Base-by-base conservation (phyloP, 1,140 invertebrate genomes). In the Lucilia cuprina region DNA sequence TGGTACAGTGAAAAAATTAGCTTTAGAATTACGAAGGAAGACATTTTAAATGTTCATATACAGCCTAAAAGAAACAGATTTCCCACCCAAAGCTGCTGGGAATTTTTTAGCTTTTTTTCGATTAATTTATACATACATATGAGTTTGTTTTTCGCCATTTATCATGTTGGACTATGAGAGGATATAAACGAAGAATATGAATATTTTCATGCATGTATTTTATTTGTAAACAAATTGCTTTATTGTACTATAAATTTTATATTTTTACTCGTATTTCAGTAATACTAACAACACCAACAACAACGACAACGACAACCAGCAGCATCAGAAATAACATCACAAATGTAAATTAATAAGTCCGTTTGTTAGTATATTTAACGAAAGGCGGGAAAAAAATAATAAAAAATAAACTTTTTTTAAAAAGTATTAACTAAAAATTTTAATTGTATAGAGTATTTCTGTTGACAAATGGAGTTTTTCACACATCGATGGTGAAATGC, bases 221-320 rank as follows among this genome's bases (percentile, higher is more conserved):
- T 70, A 70, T 25, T 60, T 60, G 8, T 49, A 19, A 80, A 80
- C 41, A 50, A 80, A 80, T 80, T 80, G 77, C 47, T 80, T 80
- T 80, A 80, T 80, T 80, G 77, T 41, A 80, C n/a, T 13, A 80
- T 19, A 80, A 80, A 80, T 49, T 49, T 49, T 49, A 19, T 78
- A 19, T 78, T 77, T 35, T 13, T 5, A 19, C 34, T 41, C 41
- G 14, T 60, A n/a, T 17, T 60, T 60, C 14, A 60, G 55, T n/a
- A 60, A 60, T n/a, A 17, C 5, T 14, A 60, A 60, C 55, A 60
- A 13, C 55, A 60, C 13, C 5, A 60, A 12, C 5, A 17, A 17
- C 55, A 60, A 60, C 55, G n/a, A 60, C 25, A 30, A 30, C 25
- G 1, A 30, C 1, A 30, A 30, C 25, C 25, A 30, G 25, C 25